Evolutionary conservation across 37 sponge, comb jelly and placozoan species (phyloP), one percentile per base, ranked within the genome.

Genomic region (Mnemiopsis leidyi): DNA sequence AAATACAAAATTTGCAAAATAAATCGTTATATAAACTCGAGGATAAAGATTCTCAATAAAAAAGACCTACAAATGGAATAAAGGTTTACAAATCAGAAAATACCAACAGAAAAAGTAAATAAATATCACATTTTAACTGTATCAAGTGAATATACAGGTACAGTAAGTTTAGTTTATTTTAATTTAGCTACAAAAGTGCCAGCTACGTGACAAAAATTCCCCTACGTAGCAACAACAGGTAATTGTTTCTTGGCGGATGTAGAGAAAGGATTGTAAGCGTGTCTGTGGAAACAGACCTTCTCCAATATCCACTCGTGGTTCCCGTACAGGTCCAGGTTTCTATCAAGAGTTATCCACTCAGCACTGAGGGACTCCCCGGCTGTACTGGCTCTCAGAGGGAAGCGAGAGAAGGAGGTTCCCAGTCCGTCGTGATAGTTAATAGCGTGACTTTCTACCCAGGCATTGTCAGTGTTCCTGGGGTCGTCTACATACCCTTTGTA

Each of bases 271-370:
- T 85, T 85, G 48, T 40, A 85, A 18, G 90, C 90, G 61, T 85
- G 90, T 0, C 90, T 16, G 29, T 85, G 90, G 90, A 85, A 85
- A 40, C 90, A 85, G 61, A 85, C 90, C 29, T 85, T 85, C 90
- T 85, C 90, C 90, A 85, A 23, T 0, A 85, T 85, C 90, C 90
- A 85, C 48, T 85, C 90, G 90, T 85, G 90, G 61, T 85, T 85
- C 25, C 90, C 90, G 90, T 85, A 85, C 48, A 85, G 29, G 30
- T 85, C 61, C 5, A 85, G 23, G 30, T 85, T 85, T 29, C 61
- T 77, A 36, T 77, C 79, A 3, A 85, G 24, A 1, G 90, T 40
- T 16, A 85, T 85, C 90, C 90, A 85, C 61, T 85, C 90, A 25
- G 35, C 90, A 39, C 28, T 13, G 25, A 85, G 40, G 16, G 35